A percentile compares a stretch with the other conserved stretches of the same genome.
Conservation (phyloP, 1,140 invertebrate genomes). For the Apis dorsata region DNA sequence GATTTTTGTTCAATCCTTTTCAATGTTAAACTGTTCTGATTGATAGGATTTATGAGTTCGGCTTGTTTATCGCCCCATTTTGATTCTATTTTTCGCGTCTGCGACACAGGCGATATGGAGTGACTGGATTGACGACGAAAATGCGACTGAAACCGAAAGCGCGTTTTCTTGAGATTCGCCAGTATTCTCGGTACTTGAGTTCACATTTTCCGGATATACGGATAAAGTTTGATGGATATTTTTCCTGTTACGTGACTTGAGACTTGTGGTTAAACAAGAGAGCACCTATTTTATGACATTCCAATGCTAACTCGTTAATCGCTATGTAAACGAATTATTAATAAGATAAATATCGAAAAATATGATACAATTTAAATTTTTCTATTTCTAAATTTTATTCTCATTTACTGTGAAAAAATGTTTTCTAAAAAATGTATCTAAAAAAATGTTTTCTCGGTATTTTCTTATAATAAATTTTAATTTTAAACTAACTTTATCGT, state of each 20-base stretch:
- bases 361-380: neutral
- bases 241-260: neutral
- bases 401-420: neutral
- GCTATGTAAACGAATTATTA: neutral
- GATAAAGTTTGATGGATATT: conserved; percentile 1
- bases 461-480: neutral
- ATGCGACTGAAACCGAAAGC: conserved; percentile 30
- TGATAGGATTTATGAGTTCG: conserved; percentile 10
- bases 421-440: too few relatives aligned
- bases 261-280: conserved; percentile 37
- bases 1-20: conserved; percentile 41
- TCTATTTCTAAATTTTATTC: neutral
- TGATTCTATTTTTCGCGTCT: conserved; percentile 3
- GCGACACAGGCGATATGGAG: conserved; percentile 1
- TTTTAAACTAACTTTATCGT: too few relatives aligned
- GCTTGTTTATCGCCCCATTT: conserved; percentile 36
- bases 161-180: conserved; percentile 57
- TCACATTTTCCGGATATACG: conserved; percentile 52
- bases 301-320: conserved; percentile 16
- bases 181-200: conserved; percentile 44
- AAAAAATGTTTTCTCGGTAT: neutral
- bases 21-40: conserved; percentile 1
- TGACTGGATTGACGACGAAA: conserved; percentile 39
- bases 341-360: neutral
- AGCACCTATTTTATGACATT: neutral